Conservation (phyloP, 1,140 invertebrate species). For the Drosophila repleta region DNA sequence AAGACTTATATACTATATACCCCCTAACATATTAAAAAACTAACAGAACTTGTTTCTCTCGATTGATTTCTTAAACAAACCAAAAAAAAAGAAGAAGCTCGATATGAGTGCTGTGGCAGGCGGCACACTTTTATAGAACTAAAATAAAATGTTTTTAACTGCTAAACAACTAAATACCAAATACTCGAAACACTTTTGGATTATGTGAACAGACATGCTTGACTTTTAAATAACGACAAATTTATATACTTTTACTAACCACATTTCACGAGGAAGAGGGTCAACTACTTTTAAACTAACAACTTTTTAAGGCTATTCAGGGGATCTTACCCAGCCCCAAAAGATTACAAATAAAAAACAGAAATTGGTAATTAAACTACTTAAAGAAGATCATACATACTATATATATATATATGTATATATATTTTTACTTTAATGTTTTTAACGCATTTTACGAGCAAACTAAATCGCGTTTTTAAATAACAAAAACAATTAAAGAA, state of each 20-base stretch:
- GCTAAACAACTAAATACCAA: conserved; percentile 1
- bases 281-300: conserved; percentile 55
- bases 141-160: conserved; percentile 30
- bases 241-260: conserved; percentile 56
- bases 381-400: conserved; percentile 21
- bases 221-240: conserved; percentile 52
- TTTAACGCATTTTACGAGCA: conserved; percentile 78
- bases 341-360: neutral
- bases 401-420: neutral
- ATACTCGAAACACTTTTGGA: conserved; percentile 18
- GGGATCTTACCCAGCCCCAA: conserved; percentile 25
- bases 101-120: conserved; percentile 13
- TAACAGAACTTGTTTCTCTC: conserved; percentile 43
- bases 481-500: conserved; percentile 56
- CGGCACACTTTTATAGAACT: conserved; percentile 26
- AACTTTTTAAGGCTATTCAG: conserved; percentile 60
- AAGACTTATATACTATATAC: conserved; percentile 63
- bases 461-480: conserved; percentile 68
- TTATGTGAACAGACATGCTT: conserved; percentile 30
- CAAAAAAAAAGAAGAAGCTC: neutral
- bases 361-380: conserved; percentile 54
- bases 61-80: conserved; percentile 29
- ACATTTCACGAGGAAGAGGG: conserved; percentile 27
- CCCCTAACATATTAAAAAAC: conserved; percentile 20
- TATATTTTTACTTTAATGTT: conserved; percentile 76